Evolutionary conservation across 1,140 invertebrate species (phyloP).

Genomic region (Diabrotica virgifera): DNA sequence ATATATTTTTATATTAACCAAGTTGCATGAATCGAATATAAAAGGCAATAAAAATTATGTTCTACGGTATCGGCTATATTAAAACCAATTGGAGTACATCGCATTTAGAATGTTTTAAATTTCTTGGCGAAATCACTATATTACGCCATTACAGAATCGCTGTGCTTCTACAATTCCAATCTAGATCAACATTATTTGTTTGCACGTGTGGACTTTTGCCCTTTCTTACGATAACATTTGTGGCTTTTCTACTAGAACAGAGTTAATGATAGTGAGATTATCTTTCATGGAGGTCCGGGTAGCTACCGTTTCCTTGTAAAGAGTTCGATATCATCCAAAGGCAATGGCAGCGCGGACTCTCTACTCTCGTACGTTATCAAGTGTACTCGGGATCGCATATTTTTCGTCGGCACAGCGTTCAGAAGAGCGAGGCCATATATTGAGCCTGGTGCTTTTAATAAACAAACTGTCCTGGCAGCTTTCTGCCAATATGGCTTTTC

Average conservation of each 20-base stretch:
- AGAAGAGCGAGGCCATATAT: slow-evolving; percentile 22
- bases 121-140: not conserved
- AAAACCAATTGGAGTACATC: too few species aligned
- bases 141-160: not conserved
- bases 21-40: too few species aligned
- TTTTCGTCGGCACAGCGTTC: slow-evolving; percentile 22
- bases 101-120: not conserved
- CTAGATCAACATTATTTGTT: slow-evolving; percentile 2
- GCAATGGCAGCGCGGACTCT: slow-evolving; percentile 3
- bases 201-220: not conserved
- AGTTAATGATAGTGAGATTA: slow-evolving; percentile 10
- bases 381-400: slow-evolving; percentile 5
- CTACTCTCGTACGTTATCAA: slow-evolving; percentile 3
- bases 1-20: too few species aligned
- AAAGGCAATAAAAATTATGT: too few species aligned
- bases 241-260: slow-evolving; percentile 4
- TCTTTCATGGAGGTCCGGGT: slow-evolving; percentile 5
- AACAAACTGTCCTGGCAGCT: slow-evolving; percentile 23
- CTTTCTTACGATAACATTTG: not conserved
- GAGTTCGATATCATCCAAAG: slow-evolving; percentile 6
- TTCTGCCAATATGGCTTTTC: slow-evolving; percentile 19
- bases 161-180: not conserved
- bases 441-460: slow-evolving; percentile 22
- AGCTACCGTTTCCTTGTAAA: slow-evolving; percentile 12
- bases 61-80: too few species aligned